These are phyloP conservation scores for Telmatochromis sp. DNA, from an alignment of 2,113 vertebrate genomes.

Conservation along the genomic window DNA sequence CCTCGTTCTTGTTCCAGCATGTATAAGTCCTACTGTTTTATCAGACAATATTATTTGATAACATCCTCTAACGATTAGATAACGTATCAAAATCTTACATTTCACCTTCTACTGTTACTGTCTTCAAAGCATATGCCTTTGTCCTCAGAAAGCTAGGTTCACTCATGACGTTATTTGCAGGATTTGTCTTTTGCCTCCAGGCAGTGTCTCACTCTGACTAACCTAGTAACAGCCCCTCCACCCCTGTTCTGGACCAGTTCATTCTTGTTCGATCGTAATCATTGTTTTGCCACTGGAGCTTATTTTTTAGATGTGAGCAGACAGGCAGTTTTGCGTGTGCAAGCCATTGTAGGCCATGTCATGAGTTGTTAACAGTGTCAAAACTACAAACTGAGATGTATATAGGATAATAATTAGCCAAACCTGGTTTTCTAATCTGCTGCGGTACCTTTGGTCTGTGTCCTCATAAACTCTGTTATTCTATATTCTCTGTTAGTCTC, in stretches of 20 bases:
- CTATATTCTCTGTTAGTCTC: background rate
- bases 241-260: background rate
- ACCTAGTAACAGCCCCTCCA: background rate
- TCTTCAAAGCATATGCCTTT: background rate
- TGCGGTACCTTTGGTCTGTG: background rate
- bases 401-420: background rate
- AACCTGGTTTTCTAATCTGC: background rate
- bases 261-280: conserved; percentile 31
- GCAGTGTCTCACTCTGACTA: background rate
- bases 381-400: background rate
- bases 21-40: background rate
- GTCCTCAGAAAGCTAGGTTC: accelerated
- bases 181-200: background rate
- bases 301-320: background rate
- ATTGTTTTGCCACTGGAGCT: background rate
- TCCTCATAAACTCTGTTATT: background rate
- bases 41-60: background rate
- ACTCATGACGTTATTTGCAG: background rate
- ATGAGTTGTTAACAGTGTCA: background rate
- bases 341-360: conserved; percentile 2
- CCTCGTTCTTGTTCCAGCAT: background rate
- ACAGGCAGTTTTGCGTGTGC: background rate
- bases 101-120: background rate
- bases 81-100: background rate
- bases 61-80: background rate